Evolutionary conservation across 2,113 vertebrate species (phyloP).

Genomic region (Puma concolor): DNA sequence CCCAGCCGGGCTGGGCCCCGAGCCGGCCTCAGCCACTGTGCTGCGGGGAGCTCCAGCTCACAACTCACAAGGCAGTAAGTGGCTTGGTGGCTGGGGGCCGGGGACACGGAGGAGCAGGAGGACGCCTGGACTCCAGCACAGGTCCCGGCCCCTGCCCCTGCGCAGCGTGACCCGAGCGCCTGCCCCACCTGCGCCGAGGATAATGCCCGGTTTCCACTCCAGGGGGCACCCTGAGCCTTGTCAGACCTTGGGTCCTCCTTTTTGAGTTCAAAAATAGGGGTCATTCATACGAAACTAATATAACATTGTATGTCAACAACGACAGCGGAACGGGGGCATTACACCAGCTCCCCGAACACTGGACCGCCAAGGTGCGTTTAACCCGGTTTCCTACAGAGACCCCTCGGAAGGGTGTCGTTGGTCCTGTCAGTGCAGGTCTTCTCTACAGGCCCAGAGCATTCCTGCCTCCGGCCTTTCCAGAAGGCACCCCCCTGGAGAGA

Average conservation of each 20-base stretch:
- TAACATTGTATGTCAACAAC: background rate
- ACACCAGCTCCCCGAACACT: background rate
- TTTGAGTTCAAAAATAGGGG: background rate
- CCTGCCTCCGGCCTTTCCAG: background rate
- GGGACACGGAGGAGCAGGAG: accelerated
- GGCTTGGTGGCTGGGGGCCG: accelerated
- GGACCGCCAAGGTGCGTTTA: background rate
- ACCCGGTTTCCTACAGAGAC: background rate
- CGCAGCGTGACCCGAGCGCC: background rate
- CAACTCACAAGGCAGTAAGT: background rate
- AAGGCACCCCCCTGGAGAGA: background rate
- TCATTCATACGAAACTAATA: background rate
- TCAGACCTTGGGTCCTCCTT: background rate
- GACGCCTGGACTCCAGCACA: background rate
- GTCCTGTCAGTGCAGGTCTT: background rate
- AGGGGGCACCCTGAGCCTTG: background rate
- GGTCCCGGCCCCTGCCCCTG: background rate
- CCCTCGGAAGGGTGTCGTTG: background rate
- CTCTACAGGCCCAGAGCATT: background rate
- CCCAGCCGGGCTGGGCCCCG: background rate
- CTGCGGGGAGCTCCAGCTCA: background rate
- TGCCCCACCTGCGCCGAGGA: background rate
- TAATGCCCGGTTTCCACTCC: background rate
- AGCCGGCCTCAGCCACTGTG: accelerated
- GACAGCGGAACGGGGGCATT: background rate